Evolutionary conservation across 2,113 vertebrate species (phyloP), one percentile per base, ranked within the genome.

Genomic region (Antigone vipio): DNA sequence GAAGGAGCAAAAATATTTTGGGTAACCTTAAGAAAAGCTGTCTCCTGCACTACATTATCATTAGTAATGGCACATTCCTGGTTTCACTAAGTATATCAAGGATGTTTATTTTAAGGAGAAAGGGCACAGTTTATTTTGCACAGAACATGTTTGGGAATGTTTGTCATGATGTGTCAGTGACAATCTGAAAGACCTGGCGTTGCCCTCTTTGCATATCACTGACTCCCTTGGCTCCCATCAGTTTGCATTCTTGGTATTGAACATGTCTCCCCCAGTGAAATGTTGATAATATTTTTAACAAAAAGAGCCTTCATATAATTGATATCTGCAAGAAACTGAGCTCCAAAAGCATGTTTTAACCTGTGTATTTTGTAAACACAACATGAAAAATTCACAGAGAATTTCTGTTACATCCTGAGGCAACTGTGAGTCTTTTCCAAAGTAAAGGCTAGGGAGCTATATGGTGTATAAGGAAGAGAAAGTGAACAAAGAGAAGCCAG

Each of bases 351-450:
- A 8, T 96, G 97, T 97, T 96, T 97, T 89, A 97, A 97, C 92
- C 92, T 95, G 97, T 79, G 91, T 97, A 97, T 95, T 96, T 97
- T 97, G 97, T 97, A 97, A 97, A 96, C 94, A 96, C 63, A 87
- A 88, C 91, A 96, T 95, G 92, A 97, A 97, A 96, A 96, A 97
- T 85, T 92, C 91, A 89, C 84, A 69, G 91, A 97, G 92, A 97
- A 96, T 95, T 94, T 97, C 94, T 97, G 96, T 97, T 97, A 95
- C 77, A 47, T 92, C 96, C 96, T 64, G 66, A 93, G 95, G 97
- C 95, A 88, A 95, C 86, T 53, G 78, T 29, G 35, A 89, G 62
- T 45, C 86, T 92, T 92, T 85, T 92, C 92, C 79, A 92, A 95
- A 97, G 92, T 56, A 50, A 91, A 93, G 60, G 35, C 83, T 66